Evolutionary conservation across 2,113 vertebrate species (phyloP).

Genomic region (Calypte anna): DNA sequence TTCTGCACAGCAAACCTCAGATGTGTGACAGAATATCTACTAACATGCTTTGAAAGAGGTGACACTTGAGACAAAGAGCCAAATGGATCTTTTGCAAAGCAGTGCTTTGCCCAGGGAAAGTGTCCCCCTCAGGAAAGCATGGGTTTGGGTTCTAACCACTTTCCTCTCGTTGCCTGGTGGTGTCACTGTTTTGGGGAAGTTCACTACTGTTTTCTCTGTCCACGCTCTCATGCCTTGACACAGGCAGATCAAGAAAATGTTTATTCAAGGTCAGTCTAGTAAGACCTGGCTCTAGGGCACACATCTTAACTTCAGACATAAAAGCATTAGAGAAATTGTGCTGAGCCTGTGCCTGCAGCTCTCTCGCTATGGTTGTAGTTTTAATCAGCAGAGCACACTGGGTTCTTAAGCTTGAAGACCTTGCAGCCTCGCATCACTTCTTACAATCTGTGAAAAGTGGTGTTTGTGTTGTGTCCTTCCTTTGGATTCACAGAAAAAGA

Average conservation of each 20-base stretch:
- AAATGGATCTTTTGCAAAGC: not conserved
- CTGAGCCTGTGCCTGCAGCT: not conserved
- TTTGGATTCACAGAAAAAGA: not conserved
- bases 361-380: not conserved
- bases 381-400: not conserved
- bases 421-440: not conserved
- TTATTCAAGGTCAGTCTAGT: not conserved
- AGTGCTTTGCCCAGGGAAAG: not conserved
- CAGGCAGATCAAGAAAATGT: not conserved
- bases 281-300: not conserved
- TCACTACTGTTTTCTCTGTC: not conserved
- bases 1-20: not conserved
- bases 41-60: not conserved
- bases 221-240: not conserved
- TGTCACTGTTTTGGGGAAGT: not conserved
- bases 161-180: not conserved
- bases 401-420: not conserved
- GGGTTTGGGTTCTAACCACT: not conserved
- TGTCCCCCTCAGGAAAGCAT: not conserved
- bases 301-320: not conserved
- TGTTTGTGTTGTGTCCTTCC: not conserved
- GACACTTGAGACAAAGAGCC: not conserved
- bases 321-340: not conserved
- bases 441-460: not conserved
- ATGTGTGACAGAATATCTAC: not conserved